These are phyloP conservation scores for Drosophila albomicans DNA, from an alignment of 1,140 invertebrate species.

Conservation along the genomic window DNA sequence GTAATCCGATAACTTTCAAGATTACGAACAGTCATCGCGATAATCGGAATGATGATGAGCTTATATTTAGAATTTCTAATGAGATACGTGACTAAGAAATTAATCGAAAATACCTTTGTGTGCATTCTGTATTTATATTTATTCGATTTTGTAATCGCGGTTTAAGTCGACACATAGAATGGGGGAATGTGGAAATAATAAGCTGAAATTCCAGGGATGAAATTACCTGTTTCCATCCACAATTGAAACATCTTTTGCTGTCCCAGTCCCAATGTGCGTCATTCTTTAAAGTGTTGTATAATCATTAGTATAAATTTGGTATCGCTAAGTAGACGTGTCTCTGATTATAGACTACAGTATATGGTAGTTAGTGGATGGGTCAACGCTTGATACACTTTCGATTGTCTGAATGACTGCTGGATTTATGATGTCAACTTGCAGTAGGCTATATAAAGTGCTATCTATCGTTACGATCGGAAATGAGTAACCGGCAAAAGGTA, in stretches of 20 bases:
- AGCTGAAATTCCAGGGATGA: too few species aligned
- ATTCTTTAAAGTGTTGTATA: not conserved
- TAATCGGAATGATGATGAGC: slow-evolving; percentile 1
- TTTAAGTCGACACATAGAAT: not conserved
- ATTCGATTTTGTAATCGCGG: slow-evolving; percentile 9
- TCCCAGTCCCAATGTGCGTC: not conserved
- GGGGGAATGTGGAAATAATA: too few species aligned
- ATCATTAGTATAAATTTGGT: slow-evolving; percentile 3
- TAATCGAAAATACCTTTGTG: slow-evolving; percentile 5
- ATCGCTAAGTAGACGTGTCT: not conserved
- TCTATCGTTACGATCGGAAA: slow-evolving; percentile 1
- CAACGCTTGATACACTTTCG: slow-evolving; percentile 15
- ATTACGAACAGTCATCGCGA: slow-evolving; percentile 8
- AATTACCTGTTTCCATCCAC: too few species aligned
- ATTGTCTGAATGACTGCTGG: slow-evolving; percentile 5
- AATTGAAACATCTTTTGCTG: too few species aligned
- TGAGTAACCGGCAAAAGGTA: slow-evolving; percentile 9
- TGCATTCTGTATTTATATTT: not conserved
- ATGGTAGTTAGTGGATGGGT: not conserved
- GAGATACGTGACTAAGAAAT: slow-evolving; percentile 38
- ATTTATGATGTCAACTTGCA: slow-evolving; percentile 2
- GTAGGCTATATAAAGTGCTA: not conserved
- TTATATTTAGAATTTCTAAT: slow-evolving; percentile 32
- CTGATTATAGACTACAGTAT: not conserved
- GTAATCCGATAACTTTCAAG: not conserved